Evolutionary conservation across 2,888 invertebrate species (phyloP), one percentile per base, ranked within the genome.

Genomic region (Galerucella calmariensis): DNA sequence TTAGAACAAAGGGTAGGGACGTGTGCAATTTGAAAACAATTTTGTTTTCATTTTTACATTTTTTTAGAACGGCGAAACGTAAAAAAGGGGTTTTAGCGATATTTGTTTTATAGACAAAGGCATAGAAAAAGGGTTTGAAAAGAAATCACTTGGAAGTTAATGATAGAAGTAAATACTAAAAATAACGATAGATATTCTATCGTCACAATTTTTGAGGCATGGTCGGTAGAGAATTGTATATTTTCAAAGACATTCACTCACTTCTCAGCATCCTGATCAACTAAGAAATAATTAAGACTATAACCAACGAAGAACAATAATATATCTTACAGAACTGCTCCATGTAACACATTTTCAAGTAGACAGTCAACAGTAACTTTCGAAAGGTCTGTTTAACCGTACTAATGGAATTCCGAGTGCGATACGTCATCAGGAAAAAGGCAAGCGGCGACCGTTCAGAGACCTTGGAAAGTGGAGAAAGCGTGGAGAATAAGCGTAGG

Each of bases 401-500:
- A 63, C 71, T 71, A 71, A 48, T 44, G 62, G 53, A 70, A 65
- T 71, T 65, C 65, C 65, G 66, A 59, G 16, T 24, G 16, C 58
- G 56, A 58, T 71, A 65, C 65, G 46, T 48, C 58, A 67, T 66
- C 66, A 71, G 65, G 53, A 66, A 72, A 65, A 67, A 65, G 66
- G 58, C 58, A 48, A 66, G 44, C 66, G 44, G 66, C 72, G 66
- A 59, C 59, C 48, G 72, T 67, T 46, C 56, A 65, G 46, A 46
- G 20, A n/a, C 63, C 44, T n/a, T 65, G 63, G 46, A 65, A 46
- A 65, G 16, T 65, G 63, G 63, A 65, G 63, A 72, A 41, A 66
- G 59, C 66, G 72, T 66, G 58, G 66, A 72, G 76, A 68, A 58
- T 68, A 75, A 79, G 79, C 77, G 80, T 77, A 79, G 80, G 81